A percentile compares a stretch with the other conserved stretches of the same genome.
Evolutionary conservation across 2,888 invertebrate species (phyloP).

Genomic region (Sinelater perroti): DNA sequence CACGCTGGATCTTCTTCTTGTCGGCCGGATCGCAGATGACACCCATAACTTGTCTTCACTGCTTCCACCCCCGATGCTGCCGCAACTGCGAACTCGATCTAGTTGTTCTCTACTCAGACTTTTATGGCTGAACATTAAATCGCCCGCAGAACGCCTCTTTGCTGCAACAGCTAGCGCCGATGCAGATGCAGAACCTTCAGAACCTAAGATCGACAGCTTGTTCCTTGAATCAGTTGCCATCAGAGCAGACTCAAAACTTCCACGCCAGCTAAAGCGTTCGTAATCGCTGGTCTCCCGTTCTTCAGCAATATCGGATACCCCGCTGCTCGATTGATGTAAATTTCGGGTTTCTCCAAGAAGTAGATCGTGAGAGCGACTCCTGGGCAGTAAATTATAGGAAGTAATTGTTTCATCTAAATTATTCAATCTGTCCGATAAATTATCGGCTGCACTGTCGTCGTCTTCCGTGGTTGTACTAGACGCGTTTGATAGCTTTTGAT

Average conservation of each 20-base stretch:
- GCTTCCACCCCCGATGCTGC: conserved; percentile 80
- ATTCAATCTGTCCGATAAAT: conserved; percentile 55
- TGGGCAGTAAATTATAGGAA: conserved; percentile 67
- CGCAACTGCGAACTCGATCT: conserved; percentile 80
- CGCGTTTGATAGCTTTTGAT: conserved; percentile 68
- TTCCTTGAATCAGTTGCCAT: conserved; percentile 87
- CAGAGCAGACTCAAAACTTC: conserved; percentile 91
- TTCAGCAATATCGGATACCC: conserved; percentile 66
- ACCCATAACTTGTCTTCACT: conserved; percentile 63
- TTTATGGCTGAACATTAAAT: conserved; percentile 80
- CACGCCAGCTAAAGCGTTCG: conserved; percentile 91
- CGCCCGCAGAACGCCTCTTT: conserved; percentile 83
- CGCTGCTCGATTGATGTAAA: conserved; percentile 62
- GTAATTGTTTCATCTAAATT: conserved; percentile 62
- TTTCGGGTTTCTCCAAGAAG: conserved; percentile 68
- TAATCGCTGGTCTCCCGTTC: conserved; percentile 84
- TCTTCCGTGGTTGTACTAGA: conserved; percentile 77
- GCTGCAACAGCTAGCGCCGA: conserved; percentile 75
- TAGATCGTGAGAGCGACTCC: conserved; percentile 85
- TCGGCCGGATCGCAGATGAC: conserved; percentile 53
- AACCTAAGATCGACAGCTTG: conserved; percentile 72
- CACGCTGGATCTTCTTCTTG: conserved; percentile 64
- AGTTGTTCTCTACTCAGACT: conserved; percentile 80
- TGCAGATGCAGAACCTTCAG: conserved; percentile 70
- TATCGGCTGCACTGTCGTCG: conserved; percentile 73